Evolutionary conservation across 2,888 invertebrate genomes (phyloP).

Genomic region (Archips xylosteana): DNA sequence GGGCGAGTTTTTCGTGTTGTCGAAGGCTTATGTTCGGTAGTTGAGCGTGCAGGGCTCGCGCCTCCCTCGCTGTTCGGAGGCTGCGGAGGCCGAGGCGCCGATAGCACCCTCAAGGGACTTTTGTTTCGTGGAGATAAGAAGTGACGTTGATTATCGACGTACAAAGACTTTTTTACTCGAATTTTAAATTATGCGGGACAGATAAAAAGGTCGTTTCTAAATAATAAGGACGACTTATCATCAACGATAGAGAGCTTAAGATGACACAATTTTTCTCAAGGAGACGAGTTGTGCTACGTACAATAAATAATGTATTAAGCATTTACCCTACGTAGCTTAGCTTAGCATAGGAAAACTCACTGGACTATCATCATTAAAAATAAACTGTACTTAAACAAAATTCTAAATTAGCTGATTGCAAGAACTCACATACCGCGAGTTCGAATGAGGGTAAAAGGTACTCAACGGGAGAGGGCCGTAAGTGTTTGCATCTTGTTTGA

Average conservation of each 20-base stretch:
- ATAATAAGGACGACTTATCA: too few species aligned
- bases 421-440: constrained; percentile 2
- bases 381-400: not conserved
- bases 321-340: too few species aligned
- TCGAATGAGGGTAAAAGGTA: constrained; percentile 15
- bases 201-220: not conserved
- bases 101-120: constrained; percentile 54
- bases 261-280: not conserved
- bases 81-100: constrained; percentile 56
- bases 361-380: too few species aligned
- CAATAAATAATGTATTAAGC: too few species aligned
- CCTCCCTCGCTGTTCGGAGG: constrained; percentile 46
- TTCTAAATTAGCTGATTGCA: constrained; percentile 21
- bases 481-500: constrained; percentile 41
- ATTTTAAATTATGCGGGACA: not conserved
- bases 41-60: constrained; percentile 6
- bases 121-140: constrained; percentile 50
- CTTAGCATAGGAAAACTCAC: too few species aligned
- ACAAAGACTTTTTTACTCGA: constrained; percentile 9
- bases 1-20: constrained; percentile 8
- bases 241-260: not conserved
- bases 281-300: too few species aligned
- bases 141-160: constrained; percentile 43
- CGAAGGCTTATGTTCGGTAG: constrained; percentile 1
- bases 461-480: constrained; percentile 6